These are phyloP conservation scores for Malthinus seriepunctatus DNA, from an alignment of 2,888 invertebrate species.

Conservation along the genomic window DNA sequence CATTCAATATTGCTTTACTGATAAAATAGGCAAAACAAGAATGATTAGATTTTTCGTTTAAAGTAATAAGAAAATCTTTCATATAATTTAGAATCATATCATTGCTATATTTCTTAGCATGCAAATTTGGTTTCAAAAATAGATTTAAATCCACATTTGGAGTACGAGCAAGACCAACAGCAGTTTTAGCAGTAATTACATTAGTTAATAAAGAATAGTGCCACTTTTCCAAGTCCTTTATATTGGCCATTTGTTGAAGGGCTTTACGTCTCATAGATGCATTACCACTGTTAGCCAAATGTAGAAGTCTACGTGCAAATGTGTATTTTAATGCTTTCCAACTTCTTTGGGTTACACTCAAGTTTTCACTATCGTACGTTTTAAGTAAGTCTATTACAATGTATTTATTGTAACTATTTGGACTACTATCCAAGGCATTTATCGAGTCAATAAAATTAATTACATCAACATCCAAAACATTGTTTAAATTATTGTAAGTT, in stretches of 20 bases:
- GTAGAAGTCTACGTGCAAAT: constrained; percentile 65
- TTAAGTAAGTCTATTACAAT: constrained; percentile 15
- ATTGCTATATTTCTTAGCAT: constrained; percentile 45
- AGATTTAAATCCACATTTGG: constrained; percentile 70
- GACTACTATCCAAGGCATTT: constrained; percentile 17
- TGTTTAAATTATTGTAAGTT: constrained; percentile 44
- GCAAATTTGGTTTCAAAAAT: constrained; percentile 70
- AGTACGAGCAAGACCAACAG: constrained; percentile 76
- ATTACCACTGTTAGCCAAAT: constrained; percentile 68
- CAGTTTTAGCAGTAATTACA: constrained; percentile 75
- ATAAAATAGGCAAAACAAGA: constrained; percentile 58
- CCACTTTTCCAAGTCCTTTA: constrained; percentile 62
- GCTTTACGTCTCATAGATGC: constrained; percentile 66
- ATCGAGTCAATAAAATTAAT: constrained; percentile 43
- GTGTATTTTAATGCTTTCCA: constrained; percentile 47
- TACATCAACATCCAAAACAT: constrained; percentile 48
- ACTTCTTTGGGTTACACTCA: constrained; percentile 16
- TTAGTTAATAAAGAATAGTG: constrained; percentile 70
- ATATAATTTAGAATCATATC: constrained; percentile 50
- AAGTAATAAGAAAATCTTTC: constrained; percentile 51
- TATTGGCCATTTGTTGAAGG: constrained; percentile 64
- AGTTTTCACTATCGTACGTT: constrained; percentile 9
- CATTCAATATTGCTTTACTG: constrained; percentile 52
- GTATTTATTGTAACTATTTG: constrained; percentile 20
- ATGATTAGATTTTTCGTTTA: constrained; percentile 54